These are phyloP conservation scores for Falco punctatus DNA, from an alignment of 2,113 vertebrate species.

Conservation along the genomic window DNA sequence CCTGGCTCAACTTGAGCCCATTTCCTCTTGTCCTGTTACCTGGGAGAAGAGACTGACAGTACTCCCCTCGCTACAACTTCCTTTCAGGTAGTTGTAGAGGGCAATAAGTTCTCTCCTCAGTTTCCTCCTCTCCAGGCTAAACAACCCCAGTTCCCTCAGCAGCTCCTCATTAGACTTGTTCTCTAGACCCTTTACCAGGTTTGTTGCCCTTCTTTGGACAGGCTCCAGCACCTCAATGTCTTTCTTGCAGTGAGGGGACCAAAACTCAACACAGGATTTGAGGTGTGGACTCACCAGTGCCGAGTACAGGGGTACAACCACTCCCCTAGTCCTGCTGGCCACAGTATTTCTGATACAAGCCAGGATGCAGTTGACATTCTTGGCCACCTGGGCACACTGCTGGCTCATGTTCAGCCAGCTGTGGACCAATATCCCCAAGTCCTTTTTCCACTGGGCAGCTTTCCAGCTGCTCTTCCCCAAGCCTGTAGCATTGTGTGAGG, in stretches of 20 bases:
- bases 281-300: not conserved
- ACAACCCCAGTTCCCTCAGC: not conserved
- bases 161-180: not conserved
- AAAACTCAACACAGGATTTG: not conserved
- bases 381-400: not conserved
- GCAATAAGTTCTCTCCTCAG: not conserved
- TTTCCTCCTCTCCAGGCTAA: not conserved
- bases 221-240: accelerated
- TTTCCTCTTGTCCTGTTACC: not conserved
- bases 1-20: not conserved
- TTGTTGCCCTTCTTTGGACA: accelerated
- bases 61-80: not conserved
- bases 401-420: not conserved
- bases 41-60: not conserved
- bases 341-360: not conserved
- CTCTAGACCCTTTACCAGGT: not conserved
- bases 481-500: not conserved
- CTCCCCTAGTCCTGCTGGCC: not conserved
- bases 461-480: not conserved
- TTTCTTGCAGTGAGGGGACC: not conserved
- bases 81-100: not conserved
- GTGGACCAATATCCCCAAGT: not conserved
- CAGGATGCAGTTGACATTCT: not conserved
- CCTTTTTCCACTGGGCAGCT: not conserved
- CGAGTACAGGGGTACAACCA: accelerated